Evolutionary conservation across 2,797 vertebrate species (phyloP).

Genomic region (Gorsachius magnificus): DNA sequence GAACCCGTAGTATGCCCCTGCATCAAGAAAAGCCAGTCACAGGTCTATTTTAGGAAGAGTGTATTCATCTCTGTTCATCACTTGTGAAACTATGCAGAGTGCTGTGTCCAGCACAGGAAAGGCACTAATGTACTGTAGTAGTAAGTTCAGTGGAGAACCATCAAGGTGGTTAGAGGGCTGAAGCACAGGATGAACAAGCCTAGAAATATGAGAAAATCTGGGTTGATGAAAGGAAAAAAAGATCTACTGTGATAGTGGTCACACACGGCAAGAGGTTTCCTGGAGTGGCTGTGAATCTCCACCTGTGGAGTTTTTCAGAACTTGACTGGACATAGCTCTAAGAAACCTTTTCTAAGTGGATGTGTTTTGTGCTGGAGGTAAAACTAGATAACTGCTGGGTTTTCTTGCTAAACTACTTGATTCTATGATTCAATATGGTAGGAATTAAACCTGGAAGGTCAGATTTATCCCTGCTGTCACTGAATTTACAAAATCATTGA

Average conservation of each 20-base stretch:
- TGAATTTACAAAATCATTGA: not conserved
- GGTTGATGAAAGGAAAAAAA: fast-evolving
- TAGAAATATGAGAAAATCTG: not conserved
- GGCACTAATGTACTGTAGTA: not conserved
- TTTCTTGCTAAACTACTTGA: not conserved
- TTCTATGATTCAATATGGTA: not conserved
- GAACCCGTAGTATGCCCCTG: no score
- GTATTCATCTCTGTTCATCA: not conserved
- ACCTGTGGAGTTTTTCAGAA: not conserved
- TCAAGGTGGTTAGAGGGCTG: not conserved
- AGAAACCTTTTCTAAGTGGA: not conserved
- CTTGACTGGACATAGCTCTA: fast-evolving
- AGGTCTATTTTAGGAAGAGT: not conserved
- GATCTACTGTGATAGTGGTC: not conserved
- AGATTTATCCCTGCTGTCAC: not conserved
- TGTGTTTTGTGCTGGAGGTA: not conserved
- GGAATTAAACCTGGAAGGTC: not conserved
- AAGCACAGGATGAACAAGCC: not conserved
- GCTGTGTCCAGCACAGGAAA: not conserved
- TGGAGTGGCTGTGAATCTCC: not conserved
- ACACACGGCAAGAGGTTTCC: not conserved
- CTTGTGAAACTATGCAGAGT: not conserved
- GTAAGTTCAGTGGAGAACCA: not conserved
- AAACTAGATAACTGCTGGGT: not conserved
- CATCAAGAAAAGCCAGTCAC: not conserved